phyloP scores from a whole-genome alignment of 2,888 invertebrate genomes.

The Vanessa cardui region DNA sequence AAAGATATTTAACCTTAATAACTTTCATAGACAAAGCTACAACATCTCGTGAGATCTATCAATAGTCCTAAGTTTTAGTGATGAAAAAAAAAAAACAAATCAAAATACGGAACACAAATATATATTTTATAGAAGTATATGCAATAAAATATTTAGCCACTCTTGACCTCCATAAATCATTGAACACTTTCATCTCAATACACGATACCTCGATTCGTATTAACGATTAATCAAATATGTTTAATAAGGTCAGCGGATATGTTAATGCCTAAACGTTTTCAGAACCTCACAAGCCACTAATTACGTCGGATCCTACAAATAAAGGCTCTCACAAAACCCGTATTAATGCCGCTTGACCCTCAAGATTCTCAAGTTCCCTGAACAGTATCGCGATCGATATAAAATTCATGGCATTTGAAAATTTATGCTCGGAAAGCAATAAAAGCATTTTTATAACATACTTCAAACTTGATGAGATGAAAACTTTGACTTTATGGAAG shows the following conservation, averaged over 20 bases:
- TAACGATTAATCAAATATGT: slow-evolving; percentile 5
- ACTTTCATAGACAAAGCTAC: no score
- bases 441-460: slow-evolving; percentile 56
- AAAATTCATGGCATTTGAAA: slow-evolving; percentile 48
- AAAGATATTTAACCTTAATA: no score
- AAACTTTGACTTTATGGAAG: slow-evolving; percentile 46
- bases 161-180: background rate
- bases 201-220: background rate
- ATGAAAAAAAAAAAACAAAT: background rate
- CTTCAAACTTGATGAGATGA: slow-evolving; percentile 53
- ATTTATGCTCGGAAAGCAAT: slow-evolving; percentile 60
- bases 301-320: slow-evolving; percentile 28
- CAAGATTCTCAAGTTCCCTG: slow-evolving; percentile 33
- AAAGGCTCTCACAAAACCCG: slow-evolving; percentile 29
- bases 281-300: slow-evolving; percentile 27
- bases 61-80: no score
- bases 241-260: slow-evolving; percentile 7
- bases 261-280: slow-evolving; percentile 17
- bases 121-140: background rate
- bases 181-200: background rate
- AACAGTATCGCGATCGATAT: slow-evolving; percentile 43
- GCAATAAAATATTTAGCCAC: background rate
- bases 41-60: no score
- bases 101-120: background rate
- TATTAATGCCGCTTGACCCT: slow-evolving; percentile 38